Percentiles rank a stretch among this genome's conserved stretches.
phyloP scores from a whole-genome alignment of 2,888 invertebrate species.

The Drosophila hawaiiensis region DNA sequence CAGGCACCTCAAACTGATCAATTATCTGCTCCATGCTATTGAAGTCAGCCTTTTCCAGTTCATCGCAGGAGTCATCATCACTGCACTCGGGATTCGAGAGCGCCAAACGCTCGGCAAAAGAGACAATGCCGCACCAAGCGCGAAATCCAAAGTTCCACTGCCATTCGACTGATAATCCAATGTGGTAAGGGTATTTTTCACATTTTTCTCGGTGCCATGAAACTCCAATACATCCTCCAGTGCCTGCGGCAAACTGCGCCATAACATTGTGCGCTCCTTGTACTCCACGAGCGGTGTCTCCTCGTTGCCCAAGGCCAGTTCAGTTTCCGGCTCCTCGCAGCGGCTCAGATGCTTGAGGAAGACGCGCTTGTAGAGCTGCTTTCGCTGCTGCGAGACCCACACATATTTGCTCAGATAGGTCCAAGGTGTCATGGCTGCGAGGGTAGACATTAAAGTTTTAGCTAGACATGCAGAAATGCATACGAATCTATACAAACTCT shows the following conservation, averaged over 20 bases:
- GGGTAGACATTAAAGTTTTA: neutral
- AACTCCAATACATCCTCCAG: conserved; percentile 85
- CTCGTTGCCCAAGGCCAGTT: conserved; percentile 49
- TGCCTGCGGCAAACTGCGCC: conserved; percentile 81
- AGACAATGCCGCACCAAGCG: conserved; percentile 92
- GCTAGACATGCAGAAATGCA: too few species aligned
- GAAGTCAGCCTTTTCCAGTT: conserved; percentile 90
- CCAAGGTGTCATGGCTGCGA: conserved; percentile 89
- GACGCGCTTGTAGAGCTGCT: conserved; percentile 87
- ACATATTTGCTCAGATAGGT: conserved; percentile 90
- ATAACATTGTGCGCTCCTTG: conserved; percentile 80
- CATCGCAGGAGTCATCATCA: conserved; percentile 89
- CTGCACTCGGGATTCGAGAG: conserved; percentile 84
- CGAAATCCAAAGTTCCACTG: conserved; percentile 88
- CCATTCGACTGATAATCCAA: conserved; percentile 66
- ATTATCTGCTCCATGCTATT: conserved; percentile 88
- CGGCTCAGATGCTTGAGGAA: conserved; percentile 84
- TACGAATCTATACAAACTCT: conserved; percentile 39
- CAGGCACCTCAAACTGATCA: conserved; percentile 85
- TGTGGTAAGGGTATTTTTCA: conserved; percentile 73
- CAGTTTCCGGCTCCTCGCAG: conserved; percentile 74
- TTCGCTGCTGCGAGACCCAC: conserved; percentile 87
- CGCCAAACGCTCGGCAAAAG: conserved; percentile 89
- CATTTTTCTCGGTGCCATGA: conserved; percentile 83
- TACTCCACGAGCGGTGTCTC: conserved; percentile 67